Conservation (phyloP, 37 sponge, comb jelly and placozoan species). For the Diacarnus erythraeanus region DNA sequence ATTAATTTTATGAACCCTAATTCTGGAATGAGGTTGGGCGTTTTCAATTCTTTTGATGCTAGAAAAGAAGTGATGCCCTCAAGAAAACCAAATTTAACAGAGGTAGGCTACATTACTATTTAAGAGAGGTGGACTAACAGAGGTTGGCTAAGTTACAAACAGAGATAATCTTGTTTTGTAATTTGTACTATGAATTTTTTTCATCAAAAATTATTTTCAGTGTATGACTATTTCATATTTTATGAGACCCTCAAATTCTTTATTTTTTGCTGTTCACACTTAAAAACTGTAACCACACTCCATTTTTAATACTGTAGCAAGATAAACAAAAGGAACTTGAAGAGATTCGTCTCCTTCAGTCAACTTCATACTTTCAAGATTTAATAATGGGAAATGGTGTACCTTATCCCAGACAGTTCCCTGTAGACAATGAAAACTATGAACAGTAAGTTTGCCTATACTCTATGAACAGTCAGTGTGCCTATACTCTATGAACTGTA, state of each 20-base stretch:
- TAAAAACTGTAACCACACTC: no score
- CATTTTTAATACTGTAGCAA: no score
- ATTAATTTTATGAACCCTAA: slow-evolving; percentile 4
- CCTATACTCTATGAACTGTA: no score
- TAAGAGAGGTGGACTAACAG: no score
- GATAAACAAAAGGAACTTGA: slow-evolving; percentile 6
- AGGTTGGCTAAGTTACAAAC: no score
- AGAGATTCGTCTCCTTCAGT: slow-evolving; percentile 23
- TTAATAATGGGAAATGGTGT: slow-evolving; percentile 37
- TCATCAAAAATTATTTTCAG: no score
- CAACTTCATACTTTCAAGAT: slow-evolving; percentile 56
- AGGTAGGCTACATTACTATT: slow-evolving; percentile 6
- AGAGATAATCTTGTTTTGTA: no score
- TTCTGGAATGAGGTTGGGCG: slow-evolving; percentile 5
- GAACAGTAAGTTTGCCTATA: slow-evolving; percentile 33
- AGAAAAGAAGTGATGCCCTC: slow-evolving; percentile 12
- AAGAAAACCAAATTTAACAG: slow-evolving; percentile 7
- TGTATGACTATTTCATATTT: no score
- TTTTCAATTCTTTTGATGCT: slow-evolving; percentile 10
- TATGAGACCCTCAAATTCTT: no score
- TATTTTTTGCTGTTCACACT: no score
- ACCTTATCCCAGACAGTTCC: slow-evolving; percentile 53
- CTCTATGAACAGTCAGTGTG: no score
- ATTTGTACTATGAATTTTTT: no score
- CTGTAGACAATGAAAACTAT: slow-evolving; percentile 79